phyloP scores from a whole-genome alignment of 2,797 vertebrate genomes.

The Sebastes paucispinis region DNA sequence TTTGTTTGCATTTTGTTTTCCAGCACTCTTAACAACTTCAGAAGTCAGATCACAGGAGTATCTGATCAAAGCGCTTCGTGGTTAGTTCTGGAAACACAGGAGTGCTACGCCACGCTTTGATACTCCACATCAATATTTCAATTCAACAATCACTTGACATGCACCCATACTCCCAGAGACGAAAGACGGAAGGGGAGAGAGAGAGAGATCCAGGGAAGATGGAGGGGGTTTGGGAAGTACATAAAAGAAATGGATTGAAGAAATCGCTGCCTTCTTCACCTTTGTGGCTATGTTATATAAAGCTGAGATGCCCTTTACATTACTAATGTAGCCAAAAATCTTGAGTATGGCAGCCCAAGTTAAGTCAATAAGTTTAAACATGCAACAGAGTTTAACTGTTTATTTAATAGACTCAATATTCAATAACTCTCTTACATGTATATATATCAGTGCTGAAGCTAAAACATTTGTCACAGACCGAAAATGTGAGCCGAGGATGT shows the following conservation, averaged over 20 bases:
- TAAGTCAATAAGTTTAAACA: neutral
- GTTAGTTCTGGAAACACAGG: slow-evolving; percentile 89
- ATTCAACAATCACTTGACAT: slow-evolving; percentile 90
- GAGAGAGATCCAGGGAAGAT: slow-evolving; percentile 54
- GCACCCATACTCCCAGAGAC: slow-evolving; percentile 85
- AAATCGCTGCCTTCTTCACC: slow-evolving; percentile 55
- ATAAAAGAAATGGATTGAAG: slow-evolving; percentile 60
- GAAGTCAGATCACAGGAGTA: slow-evolving; percentile 89
- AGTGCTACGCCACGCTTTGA: slow-evolving; percentile 87
- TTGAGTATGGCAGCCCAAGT: neutral
- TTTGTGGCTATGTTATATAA: slow-evolving; percentile 43
- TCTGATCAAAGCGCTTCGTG: slow-evolving; percentile 88
- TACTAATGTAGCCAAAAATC: neutral
- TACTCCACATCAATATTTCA: slow-evolving; percentile 91
- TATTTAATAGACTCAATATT: neutral
- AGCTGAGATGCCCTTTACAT: slow-evolving; percentile 20
- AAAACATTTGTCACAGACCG: slow-evolving; percentile 57
- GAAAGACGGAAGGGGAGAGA: slow-evolving; percentile 76
- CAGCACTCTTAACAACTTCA: slow-evolving; percentile 90
- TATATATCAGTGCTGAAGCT: neutral
- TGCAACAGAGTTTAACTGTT: neutral
- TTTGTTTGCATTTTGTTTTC: slow-evolving; percentile 91
- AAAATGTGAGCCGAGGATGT: slow-evolving; percentile 59
- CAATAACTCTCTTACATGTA: neutral
- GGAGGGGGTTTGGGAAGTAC: slow-evolving; percentile 49